Evolutionary conservation across 1,140 invertebrate genomes (phyloP).

Genomic region (Pseudomyrmex sp.): DNA sequence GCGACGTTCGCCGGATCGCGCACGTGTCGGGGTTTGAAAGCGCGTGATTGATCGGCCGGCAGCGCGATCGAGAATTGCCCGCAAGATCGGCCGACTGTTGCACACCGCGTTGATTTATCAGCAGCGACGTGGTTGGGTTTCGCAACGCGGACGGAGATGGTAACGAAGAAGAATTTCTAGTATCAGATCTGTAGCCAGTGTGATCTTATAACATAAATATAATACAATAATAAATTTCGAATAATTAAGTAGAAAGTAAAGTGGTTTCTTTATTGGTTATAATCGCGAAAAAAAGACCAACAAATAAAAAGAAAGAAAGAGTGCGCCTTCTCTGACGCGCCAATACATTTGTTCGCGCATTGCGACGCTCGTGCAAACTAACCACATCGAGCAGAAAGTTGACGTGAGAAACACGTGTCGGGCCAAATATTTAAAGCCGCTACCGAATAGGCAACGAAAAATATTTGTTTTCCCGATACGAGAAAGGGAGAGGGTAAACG

Average conservation of each 20-base stretch:
- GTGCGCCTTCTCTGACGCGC: neutral
- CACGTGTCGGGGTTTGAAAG: conserved; percentile 46
- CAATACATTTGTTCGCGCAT: conserved; percentile 19
- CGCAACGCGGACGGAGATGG: conserved; percentile 28
- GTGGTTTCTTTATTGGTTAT: neutral
- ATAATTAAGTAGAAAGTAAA: neutral
- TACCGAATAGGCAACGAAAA: conserved; percentile 14
- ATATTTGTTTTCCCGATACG: conserved; percentile 44
- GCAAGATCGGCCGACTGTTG: conserved; percentile 47
- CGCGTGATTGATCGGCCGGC: conserved; percentile 38
- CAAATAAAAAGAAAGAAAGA: neutral
- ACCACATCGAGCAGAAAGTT: neutral
- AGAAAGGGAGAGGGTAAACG: conserved; percentile 7
- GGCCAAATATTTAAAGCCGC: conserved; percentile 42
- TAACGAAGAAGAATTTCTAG: conserved; percentile 6
- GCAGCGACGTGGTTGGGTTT: conserved; percentile 33
- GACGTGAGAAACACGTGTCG: neutral
- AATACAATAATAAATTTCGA: neutral
- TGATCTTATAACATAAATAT: no score
- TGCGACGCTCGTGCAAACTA: neutral
- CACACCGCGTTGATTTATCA: conserved; percentile 46
- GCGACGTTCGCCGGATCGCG: conserved; percentile 38
- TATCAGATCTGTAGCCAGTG: conserved; percentile 4
- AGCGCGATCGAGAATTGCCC: conserved; percentile 46
- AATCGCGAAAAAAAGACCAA: neutral